Evolutionary conservation across 23 tunicate genomes (phyloP), one percentile per base, ranked within the genome.

Genomic region (Botrylloides violaceus): DNA sequence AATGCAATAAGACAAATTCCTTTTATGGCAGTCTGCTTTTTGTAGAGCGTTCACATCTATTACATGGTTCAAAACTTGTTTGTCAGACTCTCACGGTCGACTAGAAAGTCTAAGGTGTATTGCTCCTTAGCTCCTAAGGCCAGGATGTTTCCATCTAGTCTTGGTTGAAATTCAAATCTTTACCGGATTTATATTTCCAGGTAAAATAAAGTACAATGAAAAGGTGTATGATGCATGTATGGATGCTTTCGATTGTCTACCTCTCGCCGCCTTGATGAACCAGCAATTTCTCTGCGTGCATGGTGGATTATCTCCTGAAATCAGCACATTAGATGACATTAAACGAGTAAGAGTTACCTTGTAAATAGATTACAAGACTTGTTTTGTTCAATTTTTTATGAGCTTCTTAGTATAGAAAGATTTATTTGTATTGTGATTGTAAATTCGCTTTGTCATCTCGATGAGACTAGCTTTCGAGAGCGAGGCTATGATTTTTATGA

Each of bases 281-380:
- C 86, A 84, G 34, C 99, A 95, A 70, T 95, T 95, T 64, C 77
- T 95, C 9, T 95, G 99, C 61, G 96, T 95, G 2, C 99, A 95
- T 49, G 99, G 99, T 4, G 99, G 99, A 2, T 34, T 95, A 47
- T 95, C 99, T 0, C 99, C 99, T 38, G 99, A 95, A 71, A 71
- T 84, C 24, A 76, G 73, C 76, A 79, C 65, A 7, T 71, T 95
- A 43, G 92, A 84, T 0, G 97, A 90, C 37, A 90, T 90, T 26
- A 90, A 70, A 78, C 77, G 75, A 57, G 97, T 83, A 66, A 84
- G 83, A 38, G n/a, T n/a, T n/a, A n/a, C n/a, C n/a, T n/a, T n/a
- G n/a, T n/a, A n/a, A n/a, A n/a, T n/a, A n/a, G n/a, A n/a, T n/a
- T n/a, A n/a, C n/a, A n/a, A n/a, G n/a, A n/a, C n/a, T n/a, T n/a